A percentile compares a stretch with the other conserved stretches of the same genome.
Evolutionary conservation across 2,113 vertebrate species (phyloP).

Genomic region (Tursiops truncatus): DNA sequence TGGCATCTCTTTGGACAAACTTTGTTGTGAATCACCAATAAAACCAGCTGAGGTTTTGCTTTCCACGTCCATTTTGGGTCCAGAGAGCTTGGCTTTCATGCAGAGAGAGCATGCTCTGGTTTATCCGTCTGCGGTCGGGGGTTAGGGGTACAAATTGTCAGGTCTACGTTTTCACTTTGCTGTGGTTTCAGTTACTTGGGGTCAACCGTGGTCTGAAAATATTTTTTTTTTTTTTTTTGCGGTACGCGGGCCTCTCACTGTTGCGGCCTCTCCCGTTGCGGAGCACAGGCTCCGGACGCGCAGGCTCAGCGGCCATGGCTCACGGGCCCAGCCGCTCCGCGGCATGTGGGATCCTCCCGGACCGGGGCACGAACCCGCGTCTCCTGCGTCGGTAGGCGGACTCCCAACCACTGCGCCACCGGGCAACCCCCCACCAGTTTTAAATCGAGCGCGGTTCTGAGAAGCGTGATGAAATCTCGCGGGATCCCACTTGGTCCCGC

Average conservation of each 20-base stretch:
- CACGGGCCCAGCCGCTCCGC: too few relatives aligned
- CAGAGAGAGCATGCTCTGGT: background rate
- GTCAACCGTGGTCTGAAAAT: background rate
- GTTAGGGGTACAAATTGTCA: background rate
- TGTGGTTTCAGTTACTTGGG: background rate
- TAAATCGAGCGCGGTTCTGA: background rate
- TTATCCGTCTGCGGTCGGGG: background rate
- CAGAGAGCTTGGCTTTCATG: background rate
- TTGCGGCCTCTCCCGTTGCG: too few relatives aligned
- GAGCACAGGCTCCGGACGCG: too few relatives aligned
- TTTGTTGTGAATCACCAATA: background rate
- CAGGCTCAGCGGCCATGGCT: too few relatives aligned
- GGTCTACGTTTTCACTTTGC: background rate
- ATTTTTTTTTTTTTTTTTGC: too few relatives aligned
- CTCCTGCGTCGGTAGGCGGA: rapidly evolving
- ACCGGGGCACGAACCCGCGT: too few relatives aligned
- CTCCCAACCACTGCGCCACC: too few relatives aligned
- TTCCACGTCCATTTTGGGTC: background rate
- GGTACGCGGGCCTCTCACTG: too few relatives aligned
- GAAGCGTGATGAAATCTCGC: background rate
- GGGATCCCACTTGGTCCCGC: background rate
- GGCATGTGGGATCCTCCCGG: too few relatives aligned
- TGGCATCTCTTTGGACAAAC: background rate
- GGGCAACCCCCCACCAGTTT: too few relatives aligned
- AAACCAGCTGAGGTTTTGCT: background rate